Evolutionary conservation across 1,140 invertebrate species (phyloP), one percentile per base, ranked within the genome.

Genomic region (Ooceraea biroi): DNA sequence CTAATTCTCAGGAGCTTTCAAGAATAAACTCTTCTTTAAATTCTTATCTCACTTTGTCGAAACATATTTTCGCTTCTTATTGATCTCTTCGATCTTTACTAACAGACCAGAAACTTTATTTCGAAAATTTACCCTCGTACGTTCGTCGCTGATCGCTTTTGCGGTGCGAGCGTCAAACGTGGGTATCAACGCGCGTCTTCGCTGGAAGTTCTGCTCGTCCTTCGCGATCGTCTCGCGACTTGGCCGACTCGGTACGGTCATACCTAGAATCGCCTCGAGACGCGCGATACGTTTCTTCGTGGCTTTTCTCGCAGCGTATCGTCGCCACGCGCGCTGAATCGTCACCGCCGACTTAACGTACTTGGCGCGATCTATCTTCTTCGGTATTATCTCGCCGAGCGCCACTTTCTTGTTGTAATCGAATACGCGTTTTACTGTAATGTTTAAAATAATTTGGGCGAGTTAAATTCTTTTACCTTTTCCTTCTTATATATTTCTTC

Each of bases 61-160:
- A 22, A 58, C 5, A 22, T 46, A 19, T 27, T 8, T 30, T 82
- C n/a, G n/a, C n/a, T 44, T 11, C 5, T 57, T 3, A 27, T 8
- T 25, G 8, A 7, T n/a, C n/a, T 41, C n/a, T 46, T 27, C 10
- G 2, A 48, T 25, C 19, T 58, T n/a, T 46, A 66, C 17, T 14
- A 50, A 61, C 44, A 68, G 74, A 44, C 66, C 8, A 52, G 17
- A 11, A 78, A 68, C 46, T 65, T 30, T 30, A 12, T 30, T 77
- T 30, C 7, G 1, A 65, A 63, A 65, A 65, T 25, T 91, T 90
- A 96, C 94, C 73, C 95, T 94, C 1, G 92, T 90, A 83, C 95
- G 94, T 91, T 96, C 96, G 71, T 95, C 95, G 14, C 94, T 83
- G 69, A 94, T 95, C n/a, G 95, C 90, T 73, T 95, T 86, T 30